These are phyloP conservation scores for Macropodus opercularis DNA, from an alignment of 2,797 vertebrate species.

Conservation along the genomic window DNA sequence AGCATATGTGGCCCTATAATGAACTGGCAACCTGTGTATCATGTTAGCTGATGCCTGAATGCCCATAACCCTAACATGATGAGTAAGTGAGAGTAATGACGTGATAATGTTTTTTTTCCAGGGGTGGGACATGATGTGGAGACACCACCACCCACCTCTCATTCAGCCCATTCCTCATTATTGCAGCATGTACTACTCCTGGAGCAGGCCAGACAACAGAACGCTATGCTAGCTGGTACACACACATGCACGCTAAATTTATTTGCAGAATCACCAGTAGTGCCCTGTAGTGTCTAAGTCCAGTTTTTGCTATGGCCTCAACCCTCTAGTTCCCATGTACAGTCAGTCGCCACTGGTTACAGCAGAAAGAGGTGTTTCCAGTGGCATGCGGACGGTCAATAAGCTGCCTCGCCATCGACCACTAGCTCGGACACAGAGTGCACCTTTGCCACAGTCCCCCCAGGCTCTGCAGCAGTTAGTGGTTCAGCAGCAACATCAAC, in stretches of 20 bases:
- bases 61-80: too few species aligned
- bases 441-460: constrained; percentile 91
- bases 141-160: constrained; percentile 70
- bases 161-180: constrained; percentile 88
- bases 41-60: too few species aligned
- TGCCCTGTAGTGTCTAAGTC: not conserved
- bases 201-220: constrained; percentile 95
- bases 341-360: constrained; percentile 92
- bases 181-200: constrained; percentile 92
- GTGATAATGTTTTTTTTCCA: constrained; percentile 24
- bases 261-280: not conserved
- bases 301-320: constrained; percentile 7
- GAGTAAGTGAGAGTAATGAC: too few species aligned
- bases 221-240: constrained; percentile 87
- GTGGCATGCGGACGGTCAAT: constrained; percentile 83
- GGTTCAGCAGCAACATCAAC: constrained; percentile 93
- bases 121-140: constrained; percentile 88
- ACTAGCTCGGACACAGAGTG: constrained; percentile 92
- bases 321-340: constrained; percentile 87
- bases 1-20: too few species aligned
- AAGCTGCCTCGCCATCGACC: constrained; percentile 92
- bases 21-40: too few species aligned
- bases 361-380: constrained; percentile 86
- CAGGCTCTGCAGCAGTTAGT: constrained; percentile 94
- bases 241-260: not conserved